Base-by-base conservation (phyloP, 2,797 vertebrate species). In the Pipistrellus pipistrellus region DNA sequence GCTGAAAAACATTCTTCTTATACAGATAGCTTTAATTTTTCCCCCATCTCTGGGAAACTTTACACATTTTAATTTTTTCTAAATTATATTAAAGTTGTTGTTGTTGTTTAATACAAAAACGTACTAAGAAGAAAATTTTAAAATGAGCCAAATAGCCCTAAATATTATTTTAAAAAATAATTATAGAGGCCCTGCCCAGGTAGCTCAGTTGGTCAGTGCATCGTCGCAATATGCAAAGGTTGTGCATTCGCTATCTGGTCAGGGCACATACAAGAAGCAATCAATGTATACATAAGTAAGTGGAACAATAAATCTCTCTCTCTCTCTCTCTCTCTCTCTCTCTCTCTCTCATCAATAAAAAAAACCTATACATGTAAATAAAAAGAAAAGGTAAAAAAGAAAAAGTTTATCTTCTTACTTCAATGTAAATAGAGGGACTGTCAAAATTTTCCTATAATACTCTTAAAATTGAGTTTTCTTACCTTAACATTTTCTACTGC, bases 401-500 rank as follows among this genome's bases (percentile, higher is more conserved):
- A 48, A 86, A 81, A 48, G 30, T 27, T 88, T 76, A 51, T 23
- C 6, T 62, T 83, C 17, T 83, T 68, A 46, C 12, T 10, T 78
- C 46, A 86, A 7, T 48, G 6, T 53, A 91, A 41, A 80, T 20
- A 90, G 30, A 89, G 9, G 30, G 3, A 59, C 17, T 48, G 59
- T 59, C 18, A 84, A 72, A 18, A 89, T 71, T 81, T 90, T 81
- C 59, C 30, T n/a, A 0, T 82, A 77, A 81, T 32, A 62, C 2
- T 94, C 78, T 91, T 92, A 78, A 89, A 91, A 88, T 32, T 84
- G 62, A 55, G 11, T 92, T 96, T 95, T 94, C 94, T 98, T 98
- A 99, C 99, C 99, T 99, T 97, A 59, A 99, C 98, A 38, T 98
- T 99, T 97, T 98, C 98, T 97, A 99, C 97, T 35, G 99, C 99